Evolutionary conservation across 2,888 invertebrate genomes (phyloP), one percentile per base, ranked within the genome.

Genomic region (Argyra leucocephala): DNA sequence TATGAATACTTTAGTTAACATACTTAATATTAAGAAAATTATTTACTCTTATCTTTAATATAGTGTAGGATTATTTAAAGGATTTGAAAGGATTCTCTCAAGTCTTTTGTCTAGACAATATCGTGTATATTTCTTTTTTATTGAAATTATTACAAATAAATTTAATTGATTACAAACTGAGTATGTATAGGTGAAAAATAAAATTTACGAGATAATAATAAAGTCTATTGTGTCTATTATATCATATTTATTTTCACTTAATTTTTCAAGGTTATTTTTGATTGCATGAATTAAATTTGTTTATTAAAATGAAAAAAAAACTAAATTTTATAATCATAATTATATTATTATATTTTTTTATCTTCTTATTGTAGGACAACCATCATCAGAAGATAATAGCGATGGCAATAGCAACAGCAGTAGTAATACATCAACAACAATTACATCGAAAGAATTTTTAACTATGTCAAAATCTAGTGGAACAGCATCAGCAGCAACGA

Each of bases 381-480:
- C 67, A 63, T 65, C 68, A 59, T 67, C 69, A 61, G 69, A 69
- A 65, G 70, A 70, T 57, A 68, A 67, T 67, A 63, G 66, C 63
- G 68, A 69, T 66, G 64, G 63, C 61, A 65, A 64, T 58, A 62
- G 60, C 23, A 26, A 26, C 3, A 48, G 26, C 48, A 64, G 61
- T 36, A 63, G 36, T 61, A 48, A 24, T 22, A 64, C 26, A 59
- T 64, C 62, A 59, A 61, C 69, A 65, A 66, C 66, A 63, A 63
- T 63, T 65, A 64, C 66, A 57, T 59, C 60, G 67, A 68, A 64
- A 69, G 24, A 26, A 61, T 9, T 61, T 24, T n/a, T 24, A 61
- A 24, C 26, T 12, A 58, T 58, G 22, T 58, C 58, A 22, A 58
- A 48, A 48, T 48, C 48, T 58, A 22, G 22, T 58, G 10, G 26